Evolutionary conservation across 2,113 vertebrate genomes (phyloP), one percentile per base, ranked within the genome.

Genomic region (Campylorhamphus procurvoides): DNA sequence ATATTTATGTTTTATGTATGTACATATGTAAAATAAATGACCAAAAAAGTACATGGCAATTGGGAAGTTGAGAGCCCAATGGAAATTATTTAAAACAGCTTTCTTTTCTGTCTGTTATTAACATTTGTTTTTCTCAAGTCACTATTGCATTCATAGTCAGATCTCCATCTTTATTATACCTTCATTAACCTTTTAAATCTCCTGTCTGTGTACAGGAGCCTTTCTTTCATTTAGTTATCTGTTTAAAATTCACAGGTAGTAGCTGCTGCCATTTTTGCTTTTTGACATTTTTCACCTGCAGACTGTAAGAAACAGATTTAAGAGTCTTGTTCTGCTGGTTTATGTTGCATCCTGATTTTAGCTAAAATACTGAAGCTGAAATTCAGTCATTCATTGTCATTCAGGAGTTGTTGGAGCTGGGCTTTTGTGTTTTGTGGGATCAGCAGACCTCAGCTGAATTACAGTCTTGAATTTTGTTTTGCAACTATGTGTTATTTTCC

Each of bases 171-270:
- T 95, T 96, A 94, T 94, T 96, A 89, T 88, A 94, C 92, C 87
- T 90, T 96, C 87, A 93, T 97, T 97, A 96, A 94, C 95, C 89
- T 97, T 96, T 96, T 92, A 93, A 94, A 95, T 90, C 87, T 95
- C 31, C 62, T 5, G 4, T 76, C 84, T 94, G 82, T 90, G 46
- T 95, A 94, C 73, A 82, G 50, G 25, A 89, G 25, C 50, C 52
- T 85, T 96, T 95, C 53, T 87, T 94, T 91, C 0, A 0, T 90
- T 95, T 96, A 95, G 96, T 97, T 95, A 84, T 79, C 80, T 87
- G 40, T 87, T 97, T 95, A 94, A 95, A 94, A 97, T 97, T 96
- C 91, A 67, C n/a, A 91, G 93, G 79, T 39, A 14, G 67, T 97
- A 89, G 77, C 75, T 90, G 33, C 67, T 96, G 73, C 93, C 81